Conservation (phyloP, 2,797 vertebrate genomes). For the Selene dorsalis region DNA sequence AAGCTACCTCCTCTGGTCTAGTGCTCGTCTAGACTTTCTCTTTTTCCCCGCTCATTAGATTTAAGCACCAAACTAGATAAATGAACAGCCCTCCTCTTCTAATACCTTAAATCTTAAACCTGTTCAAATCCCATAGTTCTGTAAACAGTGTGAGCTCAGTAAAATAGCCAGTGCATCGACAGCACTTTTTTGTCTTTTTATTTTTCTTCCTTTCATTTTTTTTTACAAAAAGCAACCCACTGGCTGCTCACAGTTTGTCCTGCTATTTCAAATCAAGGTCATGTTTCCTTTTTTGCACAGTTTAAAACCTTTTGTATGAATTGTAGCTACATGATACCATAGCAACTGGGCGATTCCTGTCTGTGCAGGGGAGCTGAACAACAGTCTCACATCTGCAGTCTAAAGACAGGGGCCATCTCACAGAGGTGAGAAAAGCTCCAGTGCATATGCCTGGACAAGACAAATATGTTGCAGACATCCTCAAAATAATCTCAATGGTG, state of each 20-base stretch:
- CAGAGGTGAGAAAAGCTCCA: slow-evolving; percentile 32
- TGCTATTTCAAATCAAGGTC: slow-evolving; percentile 54
- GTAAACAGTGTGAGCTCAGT: slow-evolving; percentile 1
- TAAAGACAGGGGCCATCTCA: slow-evolving; percentile 11
- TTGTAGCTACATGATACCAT: slow-evolving; percentile 57
- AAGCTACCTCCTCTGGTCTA: slow-evolving; percentile 75
- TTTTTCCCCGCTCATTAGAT: slow-evolving; percentile 52
- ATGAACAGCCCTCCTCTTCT: slow-evolving; percentile 34
- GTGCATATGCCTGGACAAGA: slow-evolving; percentile 7
- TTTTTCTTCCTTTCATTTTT: background rate
- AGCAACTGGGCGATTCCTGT: slow-evolving; percentile 61
- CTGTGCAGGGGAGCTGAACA: slow-evolving; percentile 29
- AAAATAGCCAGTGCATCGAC: background rate
- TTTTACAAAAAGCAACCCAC: slow-evolving; percentile 4
- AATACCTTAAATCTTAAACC: slow-evolving; percentile 3
- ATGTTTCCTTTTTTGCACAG: slow-evolving; percentile 27
- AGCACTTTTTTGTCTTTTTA: background rate
- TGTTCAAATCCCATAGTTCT: background rate
- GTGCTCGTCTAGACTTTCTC: slow-evolving; percentile 72
- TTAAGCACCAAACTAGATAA: slow-evolving; percentile 53
- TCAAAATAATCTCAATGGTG: background rate
- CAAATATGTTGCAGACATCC: slow-evolving; percentile 15
- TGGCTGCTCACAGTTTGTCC: slow-evolving; percentile 33
- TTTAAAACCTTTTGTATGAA: slow-evolving; percentile 52
- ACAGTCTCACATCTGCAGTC: slow-evolving; percentile 35